Evolutionary conservation across 2,888 invertebrate genomes (phyloP), one percentile per base, ranked within the genome.

Genomic region (Creontiades dilutus): DNA sequence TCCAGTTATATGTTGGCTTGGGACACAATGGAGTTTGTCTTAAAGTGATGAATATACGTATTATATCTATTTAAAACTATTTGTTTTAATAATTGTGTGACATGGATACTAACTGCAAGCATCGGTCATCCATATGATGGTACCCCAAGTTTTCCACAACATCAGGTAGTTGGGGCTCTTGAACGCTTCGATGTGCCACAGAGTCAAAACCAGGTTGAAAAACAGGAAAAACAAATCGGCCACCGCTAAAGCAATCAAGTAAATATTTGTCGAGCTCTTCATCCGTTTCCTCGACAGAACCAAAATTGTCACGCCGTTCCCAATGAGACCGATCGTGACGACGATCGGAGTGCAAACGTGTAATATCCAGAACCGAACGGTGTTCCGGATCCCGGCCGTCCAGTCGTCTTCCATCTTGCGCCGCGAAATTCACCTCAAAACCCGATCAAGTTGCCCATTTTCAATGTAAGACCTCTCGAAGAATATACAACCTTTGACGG

Each of bases 191-290:
- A 95, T 95, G 92, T 96, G 95, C 92, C 94, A 93, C 89, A 96
- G 93, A 0, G 95, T 95, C 89, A 96, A 93, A 61, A 95, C 93
- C 92, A 96, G 94, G 75, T 94, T 95, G 92, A 95, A 95, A 82
- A 96, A 93, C 90, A 96, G 94, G 93, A 96, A 96, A 90, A 96
- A 94, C 90, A 96, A 94, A 92, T 97, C 96, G 90, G 96, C 95
- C 90, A 95, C 94, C 78, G 96, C 96, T 91, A 97, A 93, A 0
- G 96, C 96, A 88, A 96, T 95, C 91, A 97, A 93, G 93, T 96
- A 97, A 90, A 95, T 94, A 93, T 96, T 96, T 90, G 96, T 96
- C 61, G 96, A 96, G 91, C 96, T 95, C 92, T 96, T 94, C 96
- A 96, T 96, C 85, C 96, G 95, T 91, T 95, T 94, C 91, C 94